Conservation (phyloP, 2,113 vertebrate species). For the Alectura lathami region DNA sequence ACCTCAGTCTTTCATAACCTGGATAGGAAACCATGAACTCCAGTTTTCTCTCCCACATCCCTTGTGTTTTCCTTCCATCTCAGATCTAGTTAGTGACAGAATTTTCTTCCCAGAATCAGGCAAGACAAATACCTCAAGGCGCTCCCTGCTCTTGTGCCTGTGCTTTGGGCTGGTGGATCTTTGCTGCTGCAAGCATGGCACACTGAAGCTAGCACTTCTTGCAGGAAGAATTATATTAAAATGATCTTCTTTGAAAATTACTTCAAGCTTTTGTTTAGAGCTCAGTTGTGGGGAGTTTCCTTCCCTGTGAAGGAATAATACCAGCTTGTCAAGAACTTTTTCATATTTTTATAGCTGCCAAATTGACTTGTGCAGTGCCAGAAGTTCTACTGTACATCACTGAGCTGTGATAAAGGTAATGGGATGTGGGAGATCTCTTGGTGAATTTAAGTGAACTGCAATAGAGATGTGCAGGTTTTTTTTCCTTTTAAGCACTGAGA, state of each 20-base stretch:
- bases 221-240: not conserved
- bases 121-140: not conserved
- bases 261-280: constrained; percentile 13
- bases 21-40: not conserved
- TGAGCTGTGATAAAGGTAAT: not conserved
- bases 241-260: not conserved
- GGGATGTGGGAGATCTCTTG: not conserved
- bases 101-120: not conserved
- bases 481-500: not conserved
- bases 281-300: not conserved
- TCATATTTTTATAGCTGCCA: not conserved
- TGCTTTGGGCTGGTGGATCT: not conserved
- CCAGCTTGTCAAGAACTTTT: constrained; percentile 37
- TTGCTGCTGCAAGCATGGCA: not conserved
- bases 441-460: not conserved
- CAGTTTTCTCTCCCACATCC: not conserved
- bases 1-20: not conserved
- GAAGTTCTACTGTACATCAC: not conserved
- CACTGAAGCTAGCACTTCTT: not conserved
- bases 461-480: accelerated
- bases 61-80: not conserved
- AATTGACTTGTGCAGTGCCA: not conserved
- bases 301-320: constrained; percentile 14
- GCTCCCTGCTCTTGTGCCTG: not conserved
- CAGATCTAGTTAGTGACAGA: not conserved